Evolutionary conservation across 2,888 invertebrate genomes (phyloP).

Genomic region (Acrobasis consociella): DNA sequence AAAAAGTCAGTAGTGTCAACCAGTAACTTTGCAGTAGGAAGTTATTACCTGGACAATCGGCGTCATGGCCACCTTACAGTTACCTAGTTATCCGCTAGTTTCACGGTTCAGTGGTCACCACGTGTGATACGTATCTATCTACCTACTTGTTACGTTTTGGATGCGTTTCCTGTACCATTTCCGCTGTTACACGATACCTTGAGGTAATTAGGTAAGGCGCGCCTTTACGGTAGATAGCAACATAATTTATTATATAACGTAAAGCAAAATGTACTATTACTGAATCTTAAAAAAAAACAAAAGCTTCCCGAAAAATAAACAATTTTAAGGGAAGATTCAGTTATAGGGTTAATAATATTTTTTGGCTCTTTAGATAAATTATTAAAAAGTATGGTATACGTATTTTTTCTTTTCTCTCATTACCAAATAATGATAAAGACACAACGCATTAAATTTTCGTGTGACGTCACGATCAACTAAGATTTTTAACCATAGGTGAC

Average conservation of each 20-base stretch:
- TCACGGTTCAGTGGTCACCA: slow-evolving; percentile 7
- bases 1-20: slow-evolving; percentile 9
- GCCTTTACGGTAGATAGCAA: background rate
- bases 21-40: slow-evolving; percentile 25
- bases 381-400: too few relatives aligned
- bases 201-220: slow-evolving; percentile 1
- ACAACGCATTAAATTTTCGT: too few relatives aligned
- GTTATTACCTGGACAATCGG: slow-evolving; percentile 32
- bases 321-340: too few relatives aligned
- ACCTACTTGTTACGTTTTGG: slow-evolving; percentile 1
- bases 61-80: slow-evolving; percentile 27
- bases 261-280: too few relatives aligned
- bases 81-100: slow-evolving; percentile 18
- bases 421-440: too few relatives aligned
- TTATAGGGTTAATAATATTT: too few relatives aligned
- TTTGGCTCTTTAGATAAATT: too few relatives aligned
- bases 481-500: too few relatives aligned
- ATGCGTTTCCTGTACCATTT: slow-evolving; percentile 21
- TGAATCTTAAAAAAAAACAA: too few relatives aligned
- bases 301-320: too few relatives aligned
- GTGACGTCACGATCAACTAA: too few relatives aligned
- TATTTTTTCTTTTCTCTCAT: too few relatives aligned
- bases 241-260: background rate
- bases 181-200: slow-evolving; percentile 3
- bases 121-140: background rate